Evolutionary conservation across 1,140 invertebrate genomes (phyloP).

Genomic region (Sitobion miscanthi): DNA sequence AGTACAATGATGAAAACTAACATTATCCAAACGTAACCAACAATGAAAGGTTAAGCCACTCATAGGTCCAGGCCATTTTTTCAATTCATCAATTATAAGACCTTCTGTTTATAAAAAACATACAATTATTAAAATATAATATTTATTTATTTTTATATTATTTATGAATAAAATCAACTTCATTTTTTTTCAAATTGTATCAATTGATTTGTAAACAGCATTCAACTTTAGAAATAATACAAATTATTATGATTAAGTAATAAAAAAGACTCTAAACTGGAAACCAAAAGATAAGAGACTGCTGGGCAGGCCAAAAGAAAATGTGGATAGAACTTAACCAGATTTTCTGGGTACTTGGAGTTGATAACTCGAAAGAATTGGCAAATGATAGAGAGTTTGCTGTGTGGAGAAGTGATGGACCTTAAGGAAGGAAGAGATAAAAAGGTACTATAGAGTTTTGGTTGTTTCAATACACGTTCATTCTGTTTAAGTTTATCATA

Average conservation of each 20-base stretch:
- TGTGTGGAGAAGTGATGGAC: too few species aligned
- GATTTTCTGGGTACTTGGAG: too few species aligned
- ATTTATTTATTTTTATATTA: background rate
- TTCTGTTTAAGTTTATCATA: background rate
- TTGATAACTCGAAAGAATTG: too few species aligned
- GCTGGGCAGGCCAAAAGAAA: too few species aligned
- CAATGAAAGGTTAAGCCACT: slow-evolving; percentile 70
- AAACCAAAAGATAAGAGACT: background rate
- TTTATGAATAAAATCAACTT: background rate
- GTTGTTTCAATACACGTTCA: background rate
- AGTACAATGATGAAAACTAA: slow-evolving; percentile 58
- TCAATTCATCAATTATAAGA: slow-evolving; percentile 66
- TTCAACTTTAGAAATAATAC: background rate
- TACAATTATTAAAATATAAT: background rate
- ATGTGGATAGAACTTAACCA: too few species aligned
- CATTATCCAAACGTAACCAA: slow-evolving; percentile 67
- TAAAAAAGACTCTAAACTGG: background rate
- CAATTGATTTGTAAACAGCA: background rate
- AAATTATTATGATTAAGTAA: background rate
- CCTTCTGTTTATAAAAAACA: slow-evolving; percentile 62
- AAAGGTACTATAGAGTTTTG: too few species aligned
- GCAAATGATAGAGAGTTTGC: too few species aligned
- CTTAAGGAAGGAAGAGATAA: too few species aligned
- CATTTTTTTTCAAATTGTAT: background rate
- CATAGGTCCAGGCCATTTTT: slow-evolving; percentile 67